Base-by-base conservation (phyloP, 2,113 vertebrate species). In the Cyprinodon brontotheroides region DNA sequence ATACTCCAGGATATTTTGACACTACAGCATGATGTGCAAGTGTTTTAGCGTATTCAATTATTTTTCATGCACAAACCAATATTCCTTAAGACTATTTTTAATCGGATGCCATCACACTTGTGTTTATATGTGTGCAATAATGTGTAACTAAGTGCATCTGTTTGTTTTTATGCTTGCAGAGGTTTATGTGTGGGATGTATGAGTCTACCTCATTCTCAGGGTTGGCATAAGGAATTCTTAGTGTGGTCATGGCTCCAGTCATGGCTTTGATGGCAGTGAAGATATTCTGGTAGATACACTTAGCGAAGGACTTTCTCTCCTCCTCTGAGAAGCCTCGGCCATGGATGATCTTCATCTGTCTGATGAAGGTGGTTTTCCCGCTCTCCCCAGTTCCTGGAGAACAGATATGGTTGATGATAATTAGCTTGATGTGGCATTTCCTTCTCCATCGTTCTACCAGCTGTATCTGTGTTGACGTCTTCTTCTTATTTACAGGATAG, bases 331-430 rank as follows among this genome's bases (percentile, higher is more conserved):
- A 98, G 68, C 96, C 96, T 0, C 92, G 86, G 0, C 96, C 96
- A 0, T 98, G 96, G 85, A 98, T 97, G 85, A 97, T 97, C 11
- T 95, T 93, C 96, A 98, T 96, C 83, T 98, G 96, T 65, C 97
- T 95, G 87, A 98, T 96, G 89, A 97, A 98, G 0, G 96, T 98
- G 77, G 96, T 98, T 87, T 98, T 98, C 0, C 96, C 96, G 1
- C 96, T 97, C 86, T 97, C 96, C 0, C 96, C 96, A 0, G 96
- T 94, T n/a, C 96, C 96, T 98, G 83, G 8, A 2, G 40, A n/a
- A 57, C 3, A 3, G 1, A 0, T 1, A 17, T 57, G 20, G 50
- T n/a, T 45, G 50, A 20, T 53, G 20, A 53, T 20, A 53, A 20
- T 0, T 53, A 20, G 9, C 17, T 20, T n/a, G 15, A 57, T 6